Percentiles rank a stretch among this genome's conserved stretches.
Conservation (phyloP, 2,797 vertebrate genomes). For the Lutjanus campechanus region DNA sequence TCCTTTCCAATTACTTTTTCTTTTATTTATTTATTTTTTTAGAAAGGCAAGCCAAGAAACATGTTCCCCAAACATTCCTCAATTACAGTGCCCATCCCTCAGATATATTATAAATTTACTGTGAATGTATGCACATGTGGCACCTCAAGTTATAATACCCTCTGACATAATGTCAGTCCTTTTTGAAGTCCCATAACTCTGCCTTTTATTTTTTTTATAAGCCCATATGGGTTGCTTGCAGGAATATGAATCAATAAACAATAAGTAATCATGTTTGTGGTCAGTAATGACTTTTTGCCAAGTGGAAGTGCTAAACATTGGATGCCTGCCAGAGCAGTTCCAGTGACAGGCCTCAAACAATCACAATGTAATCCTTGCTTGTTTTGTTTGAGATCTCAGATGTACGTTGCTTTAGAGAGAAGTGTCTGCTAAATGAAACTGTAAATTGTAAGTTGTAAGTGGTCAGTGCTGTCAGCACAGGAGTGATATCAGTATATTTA, state of each 20-base stretch:
- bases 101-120: background rate
- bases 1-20: background rate
- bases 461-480: too few relatives aligned
- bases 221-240: slow-evolving; percentile 3
- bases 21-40: background rate
- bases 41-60: background rate
- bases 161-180: background rate
- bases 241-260: slow-evolving; percentile 28
- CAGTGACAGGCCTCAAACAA: background rate
- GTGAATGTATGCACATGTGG: background rate
- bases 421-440: too few relatives aligned
- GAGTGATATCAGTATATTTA: too few relatives aligned
- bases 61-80: background rate
- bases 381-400: too few relatives aligned
- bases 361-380: too few relatives aligned
- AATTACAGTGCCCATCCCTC: background rate
- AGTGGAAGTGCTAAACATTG: slow-evolving; percentile 20
- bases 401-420: too few relatives aligned
- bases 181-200: background rate
- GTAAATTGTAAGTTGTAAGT: too few relatives aligned
- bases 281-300: slow-evolving; percentile 26
- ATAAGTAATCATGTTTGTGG: slow-evolving; percentile 26
- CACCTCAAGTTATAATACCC: too few relatives aligned
- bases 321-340: slow-evolving; percentile 17
- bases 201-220: background rate